Evolutionary conservation across 2,797 vertebrate species (phyloP).

Genomic region (Rhadinocentrus ornatus): DNA sequence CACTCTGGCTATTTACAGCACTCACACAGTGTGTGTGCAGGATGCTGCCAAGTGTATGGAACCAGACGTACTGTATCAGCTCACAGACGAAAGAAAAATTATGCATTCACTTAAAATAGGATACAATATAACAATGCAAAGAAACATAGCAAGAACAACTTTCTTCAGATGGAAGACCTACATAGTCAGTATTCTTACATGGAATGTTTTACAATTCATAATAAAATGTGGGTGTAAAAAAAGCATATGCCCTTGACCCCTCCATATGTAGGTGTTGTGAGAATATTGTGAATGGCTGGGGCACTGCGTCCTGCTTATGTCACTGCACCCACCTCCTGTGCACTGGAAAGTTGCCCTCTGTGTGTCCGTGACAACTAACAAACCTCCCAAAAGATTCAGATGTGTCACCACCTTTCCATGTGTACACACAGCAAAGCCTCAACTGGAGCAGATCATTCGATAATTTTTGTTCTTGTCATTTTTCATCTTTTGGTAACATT

Average conservation of each 20-base stretch:
- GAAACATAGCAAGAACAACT: conserved; percentile 7
- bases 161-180: conserved; percentile 1
- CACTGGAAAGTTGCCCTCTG: conserved; percentile 64
- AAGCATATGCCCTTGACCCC: conserved; percentile 64
- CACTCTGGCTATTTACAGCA: conserved; percentile 85
- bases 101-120: conserved; percentile 37
- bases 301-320: conserved; percentile 75
- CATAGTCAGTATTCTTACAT: conserved; percentile 1
- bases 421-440: conserved; percentile 9
- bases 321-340: conserved; percentile 72
- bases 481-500: neutral
- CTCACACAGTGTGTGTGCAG: conserved; percentile 75
- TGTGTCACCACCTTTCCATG: conserved; percentile 12
- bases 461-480: neutral
- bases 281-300: conserved; percentile 42
- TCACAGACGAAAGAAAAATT: conserved; percentile 41
- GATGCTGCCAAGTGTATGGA: conserved; percentile 78
- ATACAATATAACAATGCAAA: conserved; percentile 15
- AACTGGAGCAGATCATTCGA: neutral
- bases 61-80: conserved; percentile 61
- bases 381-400: conserved; percentile 60
- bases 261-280: conserved; percentile 68
- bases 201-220: conserved; percentile 4
- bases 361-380: conserved; percentile 59
- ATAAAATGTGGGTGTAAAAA: conserved; percentile 15